Evolutionary conservation across 2,888 invertebrate species (phyloP).

Genomic region (Ariolimax columbianus): DNA sequence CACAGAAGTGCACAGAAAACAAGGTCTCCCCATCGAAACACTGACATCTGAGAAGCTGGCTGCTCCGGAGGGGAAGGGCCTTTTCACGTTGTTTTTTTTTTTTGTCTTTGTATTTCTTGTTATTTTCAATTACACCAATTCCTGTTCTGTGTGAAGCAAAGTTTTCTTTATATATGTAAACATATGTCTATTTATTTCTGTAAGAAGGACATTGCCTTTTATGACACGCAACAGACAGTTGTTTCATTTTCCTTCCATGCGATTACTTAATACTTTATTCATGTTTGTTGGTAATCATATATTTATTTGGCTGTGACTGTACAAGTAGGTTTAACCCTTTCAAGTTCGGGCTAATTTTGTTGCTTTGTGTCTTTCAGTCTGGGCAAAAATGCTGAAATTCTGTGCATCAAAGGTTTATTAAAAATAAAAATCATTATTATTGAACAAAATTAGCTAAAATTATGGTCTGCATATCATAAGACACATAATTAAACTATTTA

Average conservation of each 20-base stretch:
- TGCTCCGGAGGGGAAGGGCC: neutral
- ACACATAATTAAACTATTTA: too few relatives aligned
- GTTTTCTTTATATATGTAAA: neutral
- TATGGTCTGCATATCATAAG: too few relatives aligned
- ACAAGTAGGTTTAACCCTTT: too few relatives aligned
- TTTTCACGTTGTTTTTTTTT: constrained; percentile 5
- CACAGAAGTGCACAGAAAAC: constrained; percentile 9
- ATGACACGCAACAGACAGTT: too few relatives aligned
- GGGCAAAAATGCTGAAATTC: too few relatives aligned
- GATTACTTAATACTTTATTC: neutral
- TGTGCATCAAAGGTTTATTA: too few relatives aligned
- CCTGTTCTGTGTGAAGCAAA: neutral
- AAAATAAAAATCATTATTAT: too few relatives aligned
- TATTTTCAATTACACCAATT: neutral
- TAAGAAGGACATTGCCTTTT: neutral
- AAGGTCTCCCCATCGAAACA: constrained; percentile 11
- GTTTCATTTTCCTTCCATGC: neutral
- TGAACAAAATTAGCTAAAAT: too few relatives aligned
- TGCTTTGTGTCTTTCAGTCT: too few relatives aligned
- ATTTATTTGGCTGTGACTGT: too few relatives aligned
- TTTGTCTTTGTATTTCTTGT: neutral
- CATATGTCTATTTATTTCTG: neutral
- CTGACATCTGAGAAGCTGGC: constrained; percentile 7
- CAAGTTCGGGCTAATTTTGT: too few relatives aligned
- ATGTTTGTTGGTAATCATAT: neutral